Base-by-base conservation (phyloP, 2,113 vertebrate species). In the Propithecus coquereli region DNA sequence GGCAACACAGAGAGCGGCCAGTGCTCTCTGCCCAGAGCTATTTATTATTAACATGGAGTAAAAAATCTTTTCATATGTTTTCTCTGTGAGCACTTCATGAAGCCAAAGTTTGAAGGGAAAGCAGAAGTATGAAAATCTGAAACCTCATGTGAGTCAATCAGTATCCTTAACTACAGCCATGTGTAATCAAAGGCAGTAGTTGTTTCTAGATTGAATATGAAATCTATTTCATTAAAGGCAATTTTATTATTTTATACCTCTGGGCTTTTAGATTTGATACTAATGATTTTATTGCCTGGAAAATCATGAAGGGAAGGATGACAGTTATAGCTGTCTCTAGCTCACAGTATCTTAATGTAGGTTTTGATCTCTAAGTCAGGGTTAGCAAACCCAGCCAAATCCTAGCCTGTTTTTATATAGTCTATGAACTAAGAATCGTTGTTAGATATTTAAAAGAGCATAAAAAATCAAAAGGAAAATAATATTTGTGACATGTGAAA, bases 191-290 rank as follows among this genome's bases (percentile, higher is more conserved):
- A 94, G 47, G 52, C 17, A 92, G 11, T n/a, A 43, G 34, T 74
- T 87, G 45, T 88, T 95, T 83, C 74, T 68, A 66, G 79, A 77
- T 68, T 90, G 59, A 82, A 88, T 68, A 92, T 82, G 71, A 96
- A 95, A 74, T 92, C 77, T 91, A 68, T 85, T 94, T 81, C 47
- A 84, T 74, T 90, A 8, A 63, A 84, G 30, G 2, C 8, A 43
- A 37, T 95, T 94, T 90, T 87, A 90, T 79, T 65, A 40, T 43
- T 96, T 97, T 91, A 37, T 25, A 68, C 8, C 23, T 71, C 30
- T 91, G 47, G 68, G 45, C 52, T 90, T 95, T 84, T 79, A 84
- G 43, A 22, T 87, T 88, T 90, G 43, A 59, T 68, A 63, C 40
- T 65, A 54, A 30, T 88, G 82, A 37, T 74, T 85, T 92, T 68